phyloP scores from a whole-genome alignment of 1,140 invertebrate species.

The Euglossa dilemma region DNA sequence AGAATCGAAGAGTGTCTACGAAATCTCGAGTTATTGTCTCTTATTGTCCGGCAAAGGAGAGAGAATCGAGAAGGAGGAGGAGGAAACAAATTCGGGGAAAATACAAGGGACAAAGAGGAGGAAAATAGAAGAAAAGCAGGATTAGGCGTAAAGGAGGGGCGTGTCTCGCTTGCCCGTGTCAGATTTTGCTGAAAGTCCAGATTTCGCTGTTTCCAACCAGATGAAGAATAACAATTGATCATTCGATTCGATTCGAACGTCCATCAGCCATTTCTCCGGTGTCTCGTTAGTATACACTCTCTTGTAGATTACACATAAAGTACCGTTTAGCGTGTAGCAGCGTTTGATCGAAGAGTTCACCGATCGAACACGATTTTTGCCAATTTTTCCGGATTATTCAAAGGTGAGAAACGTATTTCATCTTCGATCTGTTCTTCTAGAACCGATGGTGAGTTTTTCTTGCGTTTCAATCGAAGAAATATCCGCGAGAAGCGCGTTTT shows the following conservation, averaged over 20 bases:
- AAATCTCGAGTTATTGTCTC: constrained; percentile 36
- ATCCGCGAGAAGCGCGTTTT: no score
- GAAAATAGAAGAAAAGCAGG: neutral
- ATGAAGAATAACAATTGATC: neutral
- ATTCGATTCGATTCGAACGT: neutral
- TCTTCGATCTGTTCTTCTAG: no score
- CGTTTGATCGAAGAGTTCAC: neutral
- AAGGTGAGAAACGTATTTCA: no score
- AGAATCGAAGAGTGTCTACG: neutral
- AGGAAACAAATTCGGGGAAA: neutral
- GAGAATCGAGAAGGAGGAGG: neutral
- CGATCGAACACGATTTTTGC: no score
- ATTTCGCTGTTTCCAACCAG: neutral
- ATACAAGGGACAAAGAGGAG: neutral
- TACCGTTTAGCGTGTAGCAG: constrained; percentile 24
- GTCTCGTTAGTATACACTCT: constrained; percentile 9
- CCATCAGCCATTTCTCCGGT: neutral
- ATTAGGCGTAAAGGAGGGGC: constrained; percentile 28
- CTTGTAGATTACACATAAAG: constrained; percentile 13
- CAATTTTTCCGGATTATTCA: no score
- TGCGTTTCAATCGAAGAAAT: no score
- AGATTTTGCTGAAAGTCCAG: constrained; percentile 55
- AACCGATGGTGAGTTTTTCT: no score
- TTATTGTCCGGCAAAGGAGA: neutral
- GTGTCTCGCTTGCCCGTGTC: constrained; percentile 41